Conservation (phyloP, 2,888 invertebrate genomes). For the Sepioteuthis lessoniana region DNA sequence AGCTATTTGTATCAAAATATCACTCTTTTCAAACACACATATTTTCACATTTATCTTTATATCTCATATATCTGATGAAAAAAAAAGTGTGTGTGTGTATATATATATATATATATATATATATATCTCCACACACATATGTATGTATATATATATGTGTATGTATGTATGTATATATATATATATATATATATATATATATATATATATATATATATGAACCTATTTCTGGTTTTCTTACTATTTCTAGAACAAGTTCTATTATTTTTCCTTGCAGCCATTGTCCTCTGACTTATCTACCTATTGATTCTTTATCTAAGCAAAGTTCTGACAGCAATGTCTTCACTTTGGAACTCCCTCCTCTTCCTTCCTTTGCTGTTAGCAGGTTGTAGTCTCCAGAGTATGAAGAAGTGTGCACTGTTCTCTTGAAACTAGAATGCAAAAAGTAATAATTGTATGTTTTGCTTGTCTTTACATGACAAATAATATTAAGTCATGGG, state of each 20-base stretch:
- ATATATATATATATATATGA: neutral
- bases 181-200: no score
- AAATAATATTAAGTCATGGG: slow-evolving; percentile 10
- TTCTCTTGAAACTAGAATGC: neutral
- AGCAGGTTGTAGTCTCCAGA: neutral
- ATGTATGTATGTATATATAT: neutral
- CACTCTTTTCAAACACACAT: neutral
- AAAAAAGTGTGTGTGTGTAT: no score
- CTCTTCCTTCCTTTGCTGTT: neutral
- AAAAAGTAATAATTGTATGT: neutral
- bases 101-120: no score
- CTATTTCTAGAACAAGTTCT: neutral
- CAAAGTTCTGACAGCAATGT: neutral
- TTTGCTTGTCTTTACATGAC: slow-evolving; percentile 13
- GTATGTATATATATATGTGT: no score
- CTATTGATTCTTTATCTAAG: slow-evolving; percentile 15
- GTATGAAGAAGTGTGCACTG: neutral
- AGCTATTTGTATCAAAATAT: slow-evolving; percentile 11
- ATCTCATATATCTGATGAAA: neutral
- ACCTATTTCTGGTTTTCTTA: neutral
- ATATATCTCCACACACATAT: no score
- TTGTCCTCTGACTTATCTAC: neutral
- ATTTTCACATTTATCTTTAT: neutral
- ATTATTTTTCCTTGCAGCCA: slow-evolving; percentile 43
- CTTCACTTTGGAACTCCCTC: neutral